Evolutionary conservation across 2,113 vertebrate species (phyloP).

Genomic region (Catharus fuscescens): DNA sequence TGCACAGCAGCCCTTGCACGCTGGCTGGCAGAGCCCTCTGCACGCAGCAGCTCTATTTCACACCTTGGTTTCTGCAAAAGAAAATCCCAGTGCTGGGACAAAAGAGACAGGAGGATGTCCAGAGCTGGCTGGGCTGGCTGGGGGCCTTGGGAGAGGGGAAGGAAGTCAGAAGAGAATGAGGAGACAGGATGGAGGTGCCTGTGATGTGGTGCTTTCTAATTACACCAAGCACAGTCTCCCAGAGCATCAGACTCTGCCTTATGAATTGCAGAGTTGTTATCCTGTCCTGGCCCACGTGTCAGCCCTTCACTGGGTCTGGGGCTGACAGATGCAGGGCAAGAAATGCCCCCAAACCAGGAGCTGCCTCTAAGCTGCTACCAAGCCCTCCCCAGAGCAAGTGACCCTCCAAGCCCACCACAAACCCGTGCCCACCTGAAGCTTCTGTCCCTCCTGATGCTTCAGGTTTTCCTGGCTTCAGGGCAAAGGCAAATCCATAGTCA

Average conservation of each 20-base stretch:
- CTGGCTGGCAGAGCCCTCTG: neutral
- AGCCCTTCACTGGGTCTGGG: neutral
- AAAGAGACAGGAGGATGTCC: neutral
- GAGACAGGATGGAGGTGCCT: neutral
- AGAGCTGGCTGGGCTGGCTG: neutral
- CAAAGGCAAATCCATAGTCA: neutral
- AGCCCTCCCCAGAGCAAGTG: neutral
- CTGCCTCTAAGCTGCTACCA: neutral
- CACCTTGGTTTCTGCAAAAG: neutral
- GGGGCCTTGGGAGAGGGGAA: neutral
- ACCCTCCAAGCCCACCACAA: neutral
- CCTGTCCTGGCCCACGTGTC: neutral
- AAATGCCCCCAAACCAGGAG: neutral
- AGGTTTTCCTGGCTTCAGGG: neutral
- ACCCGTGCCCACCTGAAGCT: neutral
- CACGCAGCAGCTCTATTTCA: neutral
- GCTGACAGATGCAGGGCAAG: neutral
- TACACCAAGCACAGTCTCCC: neutral
- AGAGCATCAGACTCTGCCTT: neutral
- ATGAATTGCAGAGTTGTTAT: neutral
- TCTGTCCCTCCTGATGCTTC: neutral
- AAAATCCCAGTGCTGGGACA: neutral
- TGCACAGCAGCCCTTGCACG: rapidly evolving
- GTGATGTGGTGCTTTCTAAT: neutral
- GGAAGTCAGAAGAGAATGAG: neutral